These are phyloP conservation scores for Rhinichthys klamathensis DNA, from an alignment of 2,113 vertebrate genomes.

Conservation along the genomic window DNA sequence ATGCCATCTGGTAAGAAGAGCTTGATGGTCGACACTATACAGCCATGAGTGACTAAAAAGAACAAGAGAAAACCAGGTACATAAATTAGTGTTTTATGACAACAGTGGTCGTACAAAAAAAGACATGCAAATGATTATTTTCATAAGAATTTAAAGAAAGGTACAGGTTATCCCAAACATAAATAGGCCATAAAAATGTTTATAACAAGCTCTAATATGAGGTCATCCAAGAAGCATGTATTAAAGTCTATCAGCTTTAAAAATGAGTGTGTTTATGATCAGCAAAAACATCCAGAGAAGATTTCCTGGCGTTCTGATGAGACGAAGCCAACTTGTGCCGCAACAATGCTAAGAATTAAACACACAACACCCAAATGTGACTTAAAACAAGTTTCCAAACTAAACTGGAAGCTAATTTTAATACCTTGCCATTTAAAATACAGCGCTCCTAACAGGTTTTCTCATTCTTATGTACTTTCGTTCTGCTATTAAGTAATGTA, in stretches of 20 bases:
- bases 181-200: not conserved
- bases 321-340: not conserved
- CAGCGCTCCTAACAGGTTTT: not conserved
- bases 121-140: not conserved
- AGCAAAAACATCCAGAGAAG: not conserved
- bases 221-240: not conserved
- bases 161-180: not conserved
- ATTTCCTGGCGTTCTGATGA: not conserved
- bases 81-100: not conserved
- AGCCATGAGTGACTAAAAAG: constrained; percentile 95
- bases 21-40: constrained; percentile 98
- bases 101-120: not conserved
- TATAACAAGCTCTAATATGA: not conserved
- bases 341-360: not conserved
- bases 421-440: not conserved
- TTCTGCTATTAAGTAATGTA: not conserved
- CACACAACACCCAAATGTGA: not conserved
- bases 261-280: not conserved
- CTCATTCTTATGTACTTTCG: not conserved
- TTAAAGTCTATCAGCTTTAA: not conserved
- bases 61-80: constrained; percentile 59
- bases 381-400: not conserved
- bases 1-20: constrained; percentile 99
- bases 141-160: not conserved
- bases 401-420: not conserved